phyloP scores from a whole-genome alignment of 2,888 invertebrate genomes.

The Acanthosepion pharaonis region DNA sequence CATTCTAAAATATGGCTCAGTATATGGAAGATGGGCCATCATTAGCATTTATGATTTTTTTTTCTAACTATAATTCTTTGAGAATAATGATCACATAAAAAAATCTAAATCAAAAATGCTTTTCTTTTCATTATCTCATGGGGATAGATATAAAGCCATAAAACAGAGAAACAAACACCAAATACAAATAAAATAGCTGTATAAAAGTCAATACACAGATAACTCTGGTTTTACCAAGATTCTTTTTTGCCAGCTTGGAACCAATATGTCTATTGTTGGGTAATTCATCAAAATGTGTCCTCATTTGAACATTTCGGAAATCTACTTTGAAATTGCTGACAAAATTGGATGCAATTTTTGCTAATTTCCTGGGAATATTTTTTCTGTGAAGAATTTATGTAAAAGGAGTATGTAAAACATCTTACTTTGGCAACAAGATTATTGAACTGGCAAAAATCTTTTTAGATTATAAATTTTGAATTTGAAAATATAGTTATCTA shows the following conservation, averaged over 20 bases:
- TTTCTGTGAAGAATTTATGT: too few relatives aligned
- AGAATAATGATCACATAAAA: too few relatives aligned
- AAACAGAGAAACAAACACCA: background rate
- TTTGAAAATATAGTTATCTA: too few relatives aligned
- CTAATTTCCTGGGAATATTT: background rate
- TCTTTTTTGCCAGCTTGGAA: background rate
- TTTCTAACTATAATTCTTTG: background rate
- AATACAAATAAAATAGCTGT: background rate
- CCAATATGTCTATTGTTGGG: background rate
- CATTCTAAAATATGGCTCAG: slow-evolving; percentile 33
- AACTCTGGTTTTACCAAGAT: background rate
- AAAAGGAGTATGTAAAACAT: too few relatives aligned
- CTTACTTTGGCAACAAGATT: too few relatives aligned
- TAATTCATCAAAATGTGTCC: background rate
- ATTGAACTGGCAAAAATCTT: too few relatives aligned
- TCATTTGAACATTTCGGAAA: background rate
- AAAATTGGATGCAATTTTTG: slow-evolving; percentile 6
- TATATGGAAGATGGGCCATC: background rate
- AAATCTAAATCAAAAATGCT: background rate
- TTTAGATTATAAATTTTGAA: too few relatives aligned
- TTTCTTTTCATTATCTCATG: background rate
- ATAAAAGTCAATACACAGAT: background rate
- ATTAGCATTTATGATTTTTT: slow-evolving; percentile 16
- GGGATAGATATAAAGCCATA: background rate
- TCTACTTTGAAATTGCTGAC: slow-evolving; percentile 15